These are phyloP conservation scores for Hydrolagus colliei DNA, from an alignment of 2,797 vertebrate species.

Conservation along the genomic window DNA sequence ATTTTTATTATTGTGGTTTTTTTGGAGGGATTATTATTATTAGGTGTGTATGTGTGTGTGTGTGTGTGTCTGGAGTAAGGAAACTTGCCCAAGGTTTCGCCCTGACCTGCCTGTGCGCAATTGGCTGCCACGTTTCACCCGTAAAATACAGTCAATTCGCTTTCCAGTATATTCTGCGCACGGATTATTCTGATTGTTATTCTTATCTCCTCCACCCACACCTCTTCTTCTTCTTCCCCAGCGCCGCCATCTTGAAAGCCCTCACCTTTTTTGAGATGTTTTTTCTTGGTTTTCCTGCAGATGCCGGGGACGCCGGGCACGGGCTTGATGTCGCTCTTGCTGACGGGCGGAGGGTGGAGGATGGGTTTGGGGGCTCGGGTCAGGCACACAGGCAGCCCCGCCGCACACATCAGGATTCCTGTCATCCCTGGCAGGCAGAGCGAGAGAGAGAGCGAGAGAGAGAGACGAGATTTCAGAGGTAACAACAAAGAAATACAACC, in stretches of 20 bases:
- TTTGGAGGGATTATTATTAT: too few relatives aligned
- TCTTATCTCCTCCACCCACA: not conserved
- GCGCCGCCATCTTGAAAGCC: not conserved
- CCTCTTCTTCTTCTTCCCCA: not conserved
- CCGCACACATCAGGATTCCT: slow-evolving; percentile 89
- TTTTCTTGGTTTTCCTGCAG: slow-evolving; percentile 93
- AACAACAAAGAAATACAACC: too few relatives aligned
- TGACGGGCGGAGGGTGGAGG: slow-evolving; percentile 85
- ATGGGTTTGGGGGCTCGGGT: slow-evolving; percentile 89
- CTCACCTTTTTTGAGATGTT: slow-evolving; percentile 84
- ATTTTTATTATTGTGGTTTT: too few relatives aligned
- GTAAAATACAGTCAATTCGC: too few relatives aligned
- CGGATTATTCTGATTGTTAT: not conserved
- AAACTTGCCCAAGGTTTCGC: too few relatives aligned
- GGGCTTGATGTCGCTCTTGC: slow-evolving; percentile 88
- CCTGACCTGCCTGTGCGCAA: too few relatives aligned
- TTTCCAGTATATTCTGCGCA: too few relatives aligned
- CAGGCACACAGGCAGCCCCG: slow-evolving; percentile 85
- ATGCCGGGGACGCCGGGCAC: slow-evolving; percentile 82
- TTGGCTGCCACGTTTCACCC: too few relatives aligned
- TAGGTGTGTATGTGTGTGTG: too few relatives aligned
- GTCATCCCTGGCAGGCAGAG: slow-evolving; percentile 73
- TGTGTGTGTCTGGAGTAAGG: too few relatives aligned
- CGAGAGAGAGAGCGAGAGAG: too few relatives aligned
- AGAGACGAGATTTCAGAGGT: too few relatives aligned